Percentiles rank a stretch among this genome's conserved stretches.
These are phyloP conservation scores for Heterodera schachtii DNA, from an alignment of 1,140 invertebrate species.

Conservation along the genomic window DNA sequence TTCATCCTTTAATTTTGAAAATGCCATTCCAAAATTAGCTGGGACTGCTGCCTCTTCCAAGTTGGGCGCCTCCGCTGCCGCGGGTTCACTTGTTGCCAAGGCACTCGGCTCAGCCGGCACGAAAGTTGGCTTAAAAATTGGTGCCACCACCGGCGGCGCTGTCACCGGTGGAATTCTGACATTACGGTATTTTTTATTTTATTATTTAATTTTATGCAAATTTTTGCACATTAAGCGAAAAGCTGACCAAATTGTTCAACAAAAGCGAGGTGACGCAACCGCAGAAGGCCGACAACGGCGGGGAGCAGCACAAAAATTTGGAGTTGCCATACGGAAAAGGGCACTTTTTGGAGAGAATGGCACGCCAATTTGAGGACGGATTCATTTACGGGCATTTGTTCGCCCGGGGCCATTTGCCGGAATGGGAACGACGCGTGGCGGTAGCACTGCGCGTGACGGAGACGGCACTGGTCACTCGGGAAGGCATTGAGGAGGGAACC, in stretches of 20 bases:
- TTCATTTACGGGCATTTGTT: background rate
- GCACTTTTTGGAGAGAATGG: background rate
- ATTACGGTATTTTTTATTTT: background rate
- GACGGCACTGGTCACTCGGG: background rate
- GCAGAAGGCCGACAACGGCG: background rate
- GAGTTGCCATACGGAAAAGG: background rate
- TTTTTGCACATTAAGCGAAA: background rate
- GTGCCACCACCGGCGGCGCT: conserved; percentile 5
- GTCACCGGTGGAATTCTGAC: background rate
- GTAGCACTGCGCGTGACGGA: background rate
- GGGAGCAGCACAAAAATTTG: background rate
- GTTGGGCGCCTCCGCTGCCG: conserved; percentile 5
- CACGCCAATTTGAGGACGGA: background rate
- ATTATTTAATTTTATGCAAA: background rate
- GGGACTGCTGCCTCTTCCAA: conserved; percentile 7
- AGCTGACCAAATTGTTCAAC: background rate
- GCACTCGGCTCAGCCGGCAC: conserved; percentile 7
- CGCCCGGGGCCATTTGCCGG: background rate
- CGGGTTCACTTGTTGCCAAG: background rate
- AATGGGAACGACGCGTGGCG: background rate
- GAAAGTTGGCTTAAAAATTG: conserved; percentile 2
- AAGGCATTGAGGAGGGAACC: background rate
- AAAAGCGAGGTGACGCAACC: background rate
- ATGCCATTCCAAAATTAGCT: background rate
- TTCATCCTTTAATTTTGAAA: background rate